Evolutionary conservation across 2,113 vertebrate genomes (phyloP), one percentile per base, ranked within the genome.

Genomic region (Gnathonemus longibarbis): DNA sequence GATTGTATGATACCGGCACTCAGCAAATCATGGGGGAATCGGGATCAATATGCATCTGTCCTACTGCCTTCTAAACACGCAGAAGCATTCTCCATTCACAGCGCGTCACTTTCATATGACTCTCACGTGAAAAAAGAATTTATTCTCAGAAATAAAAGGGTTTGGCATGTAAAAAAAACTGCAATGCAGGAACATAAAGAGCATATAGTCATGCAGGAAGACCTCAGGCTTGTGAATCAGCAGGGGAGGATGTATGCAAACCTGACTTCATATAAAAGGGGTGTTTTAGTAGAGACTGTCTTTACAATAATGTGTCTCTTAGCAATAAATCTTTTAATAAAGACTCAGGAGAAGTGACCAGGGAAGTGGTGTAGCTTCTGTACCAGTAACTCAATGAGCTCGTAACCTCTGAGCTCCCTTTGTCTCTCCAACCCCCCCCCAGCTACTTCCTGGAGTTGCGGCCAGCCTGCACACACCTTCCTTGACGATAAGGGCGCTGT

Each of bases 401-500:
- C 39, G 35, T 39, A 77, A 31, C 15, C 70, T 39, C 66, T 77
- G 31, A 77, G 70, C 13, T 77, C 13, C 45, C 80, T 84, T 21
- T n/a, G 9, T 42, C 5, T 35, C 35, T 2, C 24, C 5, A 3
- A 3, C 5, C n/a, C 48, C 48, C 48, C 49, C 15, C 58, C 39
- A 39, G 39, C 39, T 39, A 3, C 27, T 15, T 19, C 35, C 15
- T 80, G 13, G 31, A 80, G 35, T 6, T 35, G 5, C 45, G 0
- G 84, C 49, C 19, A 31, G 5, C 21, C 27, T 10, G 39, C 74
- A 90, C 87, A 92, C 95, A 99, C 98, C 98, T 88, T 99, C 97
- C 93, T 99, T 99, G 83, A 97, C 95, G 19, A 99, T 99, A 92
- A 99, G 89, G 1, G 98, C 98, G 0, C 97, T 97, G 91, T 99